Base-by-base conservation (phyloP, 2,797 vertebrate genomes). In the Clarias pachynema region DNA sequence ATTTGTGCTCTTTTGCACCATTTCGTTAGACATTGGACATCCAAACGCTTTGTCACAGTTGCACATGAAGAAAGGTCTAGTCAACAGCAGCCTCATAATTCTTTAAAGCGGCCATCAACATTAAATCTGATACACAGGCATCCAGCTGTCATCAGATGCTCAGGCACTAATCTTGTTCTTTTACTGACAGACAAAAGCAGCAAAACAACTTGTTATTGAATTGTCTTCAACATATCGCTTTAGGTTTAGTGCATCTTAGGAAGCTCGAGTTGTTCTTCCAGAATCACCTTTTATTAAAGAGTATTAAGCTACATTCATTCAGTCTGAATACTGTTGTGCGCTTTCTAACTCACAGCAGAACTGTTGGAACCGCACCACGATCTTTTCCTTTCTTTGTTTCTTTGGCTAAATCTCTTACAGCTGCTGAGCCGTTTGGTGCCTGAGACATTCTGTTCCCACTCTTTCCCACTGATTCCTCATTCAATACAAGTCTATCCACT, bases 361-460 rank as follows among this genome's bases (percentile, higher is more conserved):
- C 68, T 40, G 15, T 68, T 88, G 82, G 87, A 89, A 83, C 68
- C 18, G 4, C 31, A 60, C 59, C 40, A 26, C 74, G 63, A 40
- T 83, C 74, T 83, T 86, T 86, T 83, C 74, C 66, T 84, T 80
- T 82, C 82, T 86, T 81, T 69, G 59, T 87, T 89, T 66, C 72
- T 81, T 88, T 86, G 84, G 81, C 68, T 24, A 74, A 85, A 83
- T 87, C 85, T 87, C 85, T 79, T 83, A 77, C 89, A 88, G 86
- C 87, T 83, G 86, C 70, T 81, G 85, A 56, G 77, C 68, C 68
- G 66, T 83, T 69, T 83, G 77, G 82, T 66, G 74, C 85, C 86
- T 57, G 60, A 85, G 74, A 82, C 85, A 78, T 84, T 89, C 65
- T 88, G 86, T 86, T 88, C 79, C n/a, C 84, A 37, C 77, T 72